Evolutionary conservation across 2,113 vertebrate genomes (phyloP).

Genomic region (Leuciscus idus): DNA sequence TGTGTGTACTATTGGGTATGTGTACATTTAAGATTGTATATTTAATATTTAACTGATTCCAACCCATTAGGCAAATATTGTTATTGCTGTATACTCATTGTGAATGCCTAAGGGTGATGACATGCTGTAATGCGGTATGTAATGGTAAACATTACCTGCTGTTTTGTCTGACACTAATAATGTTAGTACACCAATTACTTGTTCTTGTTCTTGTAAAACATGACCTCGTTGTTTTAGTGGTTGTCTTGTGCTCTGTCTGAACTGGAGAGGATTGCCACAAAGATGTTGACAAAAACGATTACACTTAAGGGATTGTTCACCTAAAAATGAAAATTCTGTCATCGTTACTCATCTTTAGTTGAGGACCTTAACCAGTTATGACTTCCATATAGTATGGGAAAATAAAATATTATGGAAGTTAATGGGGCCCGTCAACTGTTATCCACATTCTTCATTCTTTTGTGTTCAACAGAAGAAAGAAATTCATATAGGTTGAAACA

Average conservation of each 20-base stretch:
- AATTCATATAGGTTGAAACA: too few relatives aligned
- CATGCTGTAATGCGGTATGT: background rate
- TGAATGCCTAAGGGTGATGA: background rate
- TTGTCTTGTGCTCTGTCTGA: background rate
- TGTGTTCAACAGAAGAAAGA: too few relatives aligned
- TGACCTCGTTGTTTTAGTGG: background rate
- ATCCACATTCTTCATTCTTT: too few relatives aligned
- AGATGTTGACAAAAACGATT: background rate
- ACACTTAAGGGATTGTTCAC: too few relatives aligned
- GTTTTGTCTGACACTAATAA: constrained; percentile 6
- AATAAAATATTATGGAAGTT: too few relatives aligned
- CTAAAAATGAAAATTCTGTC: too few relatives aligned
- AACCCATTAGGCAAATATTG: background rate
- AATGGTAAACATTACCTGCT: background rate
- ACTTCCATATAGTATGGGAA: too few relatives aligned
- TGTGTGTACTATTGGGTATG: background rate
- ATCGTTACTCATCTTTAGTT: too few relatives aligned
- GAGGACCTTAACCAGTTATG: too few relatives aligned
- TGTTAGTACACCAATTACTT: background rate
- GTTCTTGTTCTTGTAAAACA: background rate
- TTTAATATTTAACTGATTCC: background rate
- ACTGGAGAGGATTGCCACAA: background rate
- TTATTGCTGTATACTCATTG: background rate
- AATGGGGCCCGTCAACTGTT: too few relatives aligned
- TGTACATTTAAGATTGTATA: background rate